Evolutionary conservation across 2,888 invertebrate genomes (phyloP), one percentile per base, ranked within the genome.

Genomic region (Allygus modestus): DNA sequence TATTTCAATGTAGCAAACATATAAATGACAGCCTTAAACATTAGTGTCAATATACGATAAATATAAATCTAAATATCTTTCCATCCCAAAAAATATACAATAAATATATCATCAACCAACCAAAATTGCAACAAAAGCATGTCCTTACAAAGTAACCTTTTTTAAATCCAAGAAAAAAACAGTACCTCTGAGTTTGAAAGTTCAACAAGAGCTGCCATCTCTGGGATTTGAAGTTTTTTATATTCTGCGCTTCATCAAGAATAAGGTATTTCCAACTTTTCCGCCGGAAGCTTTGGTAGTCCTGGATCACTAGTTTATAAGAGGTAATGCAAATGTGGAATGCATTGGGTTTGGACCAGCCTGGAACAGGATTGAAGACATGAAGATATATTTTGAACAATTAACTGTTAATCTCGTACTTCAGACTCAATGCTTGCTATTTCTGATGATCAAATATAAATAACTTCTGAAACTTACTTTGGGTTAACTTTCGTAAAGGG

Each of bases 211-310:
- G 93, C 91, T 99, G 99, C 99, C 99, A 99, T 86, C 99, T 93
- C 90, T 99, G 99, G 26, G 98, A 98, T 91, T 99, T 99, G 90
- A 99, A 99, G 92, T 99, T 99, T 91, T 99, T 99, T 86, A 99
- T 99, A 90, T 99, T 99, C 90, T 99, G 99, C 51, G 99, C 99
- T 92, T 99, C 99, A 90, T 99, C 99, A 83, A 99, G 93, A 87
- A 99, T 98, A 77, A 99, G 93, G 91, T 99, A 99, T 90, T 98
- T 97, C 99, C 99, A 99, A 87, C 98, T 97, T 92, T 99, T 99
- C 87, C 98, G 92, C 83, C 99, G 93, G 91, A 99, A 99, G 90
- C 97, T 97, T 91, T 98, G 97, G 91, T 99, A 98, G 92, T 99
- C 99, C 91, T 99, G 99, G 89, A 99, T 98, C 83, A 99, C 99